Evolutionary conservation across 2,797 vertebrate genomes (phyloP).

Genomic region (Poeciliopsis paucimaculata): DNA sequence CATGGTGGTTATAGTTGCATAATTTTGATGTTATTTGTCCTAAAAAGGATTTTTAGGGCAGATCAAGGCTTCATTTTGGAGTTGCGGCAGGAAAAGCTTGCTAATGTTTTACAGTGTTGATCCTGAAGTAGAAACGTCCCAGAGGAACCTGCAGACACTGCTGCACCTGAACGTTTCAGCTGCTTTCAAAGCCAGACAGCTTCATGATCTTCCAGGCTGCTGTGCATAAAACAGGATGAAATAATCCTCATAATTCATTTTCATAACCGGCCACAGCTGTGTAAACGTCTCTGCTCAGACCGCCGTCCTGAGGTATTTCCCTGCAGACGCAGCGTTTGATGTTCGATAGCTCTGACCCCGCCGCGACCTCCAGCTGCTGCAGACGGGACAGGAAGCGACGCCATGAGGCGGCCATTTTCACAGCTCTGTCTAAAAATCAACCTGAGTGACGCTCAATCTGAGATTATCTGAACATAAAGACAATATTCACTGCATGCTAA

Average conservation of each 20-base stretch:
- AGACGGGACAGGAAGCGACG: slow-evolving; percentile 55
- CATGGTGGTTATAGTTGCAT: background rate
- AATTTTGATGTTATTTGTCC: background rate
- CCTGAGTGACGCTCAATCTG: background rate
- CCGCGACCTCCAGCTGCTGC: slow-evolving; percentile 27
- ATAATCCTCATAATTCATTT: slow-evolving; percentile 62
- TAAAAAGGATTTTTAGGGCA: background rate
- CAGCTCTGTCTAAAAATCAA: slow-evolving; percentile 14
- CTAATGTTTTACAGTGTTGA: slow-evolving; percentile 52
- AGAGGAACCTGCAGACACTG: background rate
- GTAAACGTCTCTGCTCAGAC: slow-evolving; percentile 62
- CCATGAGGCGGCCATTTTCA: slow-evolving; percentile 21
- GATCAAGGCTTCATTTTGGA: slow-evolving; percentile 15
- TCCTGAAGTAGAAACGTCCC: slow-evolving; percentile 17
- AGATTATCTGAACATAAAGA: background rate
- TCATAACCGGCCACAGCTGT: slow-evolving; percentile 67
- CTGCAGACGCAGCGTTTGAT: slow-evolving; percentile 49
- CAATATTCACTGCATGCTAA: no score
- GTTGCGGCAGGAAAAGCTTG: slow-evolving; percentile 22
- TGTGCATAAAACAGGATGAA: slow-evolving; percentile 41
- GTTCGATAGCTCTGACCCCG: slow-evolving; percentile 32
- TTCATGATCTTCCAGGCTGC: slow-evolving; percentile 55
- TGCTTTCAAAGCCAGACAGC: slow-evolving; percentile 47
- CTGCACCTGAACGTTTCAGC: slow-evolving; percentile 12
- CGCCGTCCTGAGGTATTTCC: slow-evolving; percentile 49